phyloP scores from a whole-genome alignment of 2,113 vertebrate species.

The Odobenus rosmarus region DNA sequence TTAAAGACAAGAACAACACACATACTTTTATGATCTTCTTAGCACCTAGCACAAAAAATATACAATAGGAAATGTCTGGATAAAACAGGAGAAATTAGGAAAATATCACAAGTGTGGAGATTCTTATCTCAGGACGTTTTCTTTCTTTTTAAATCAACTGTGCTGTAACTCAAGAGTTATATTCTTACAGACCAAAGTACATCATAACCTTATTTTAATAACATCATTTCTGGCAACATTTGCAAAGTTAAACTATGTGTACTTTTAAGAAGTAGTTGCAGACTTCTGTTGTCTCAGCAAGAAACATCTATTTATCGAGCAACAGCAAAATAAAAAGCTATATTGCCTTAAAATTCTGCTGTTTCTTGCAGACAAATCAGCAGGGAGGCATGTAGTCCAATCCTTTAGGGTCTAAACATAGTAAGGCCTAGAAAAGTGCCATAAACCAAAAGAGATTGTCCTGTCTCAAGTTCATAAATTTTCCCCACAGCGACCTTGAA shows the following conservation, averaged over 20 bases:
- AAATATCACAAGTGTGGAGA: background rate
- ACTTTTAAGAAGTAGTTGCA: slow-evolving; percentile 43
- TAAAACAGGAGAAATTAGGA: slow-evolving; percentile 29
- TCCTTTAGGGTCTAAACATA: background rate
- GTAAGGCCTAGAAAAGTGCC: background rate
- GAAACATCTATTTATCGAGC: background rate
- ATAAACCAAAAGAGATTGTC: background rate
- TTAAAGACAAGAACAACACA: background rate
- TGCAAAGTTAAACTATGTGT: slow-evolving; percentile 35
- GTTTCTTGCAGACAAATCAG: slow-evolving; percentile 30
- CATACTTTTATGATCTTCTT: background rate
- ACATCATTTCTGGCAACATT: slow-evolving; percentile 26
- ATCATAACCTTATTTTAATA: slow-evolving; percentile 40
- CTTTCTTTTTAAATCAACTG: background rate
- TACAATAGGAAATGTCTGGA: background rate
- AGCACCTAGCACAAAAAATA: background rate
- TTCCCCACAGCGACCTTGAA: background rate
- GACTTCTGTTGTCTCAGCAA: slow-evolving; percentile 46
- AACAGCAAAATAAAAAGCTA: background rate
- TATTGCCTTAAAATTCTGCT: background rate
- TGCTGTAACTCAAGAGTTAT: background rate
- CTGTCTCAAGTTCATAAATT: background rate
- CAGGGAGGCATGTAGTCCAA: background rate
- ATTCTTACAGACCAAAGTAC: background rate
- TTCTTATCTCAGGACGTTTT: background rate